A percentile compares a stretch with the other conserved stretches of the same genome.
These are phyloP conservation scores for Metalampra italica DNA, from an alignment of 2,888 invertebrate species.

Conservation along the genomic window DNA sequence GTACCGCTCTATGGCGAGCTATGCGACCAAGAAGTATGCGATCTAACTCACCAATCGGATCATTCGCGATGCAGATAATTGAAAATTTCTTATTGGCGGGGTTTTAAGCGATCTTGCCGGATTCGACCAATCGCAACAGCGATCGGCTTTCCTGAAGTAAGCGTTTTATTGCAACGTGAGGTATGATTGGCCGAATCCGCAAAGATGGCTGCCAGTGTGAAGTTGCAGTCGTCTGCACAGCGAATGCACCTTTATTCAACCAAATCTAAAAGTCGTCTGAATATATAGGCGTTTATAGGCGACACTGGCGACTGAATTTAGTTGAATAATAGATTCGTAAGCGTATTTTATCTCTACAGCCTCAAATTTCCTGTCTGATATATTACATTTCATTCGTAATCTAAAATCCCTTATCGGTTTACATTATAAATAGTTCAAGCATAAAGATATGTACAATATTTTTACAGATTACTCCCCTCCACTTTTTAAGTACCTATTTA, in stretches of 20 bases:
- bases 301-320: constrained; percentile 6
- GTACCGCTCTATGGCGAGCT: constrained; percentile 31
- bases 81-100: no score
- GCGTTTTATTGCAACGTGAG: no score
- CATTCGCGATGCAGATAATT: neutral
- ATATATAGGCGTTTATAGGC: constrained; percentile 2
- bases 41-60: constrained; percentile 6
- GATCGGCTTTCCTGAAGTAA: no score
- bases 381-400: constrained; percentile 51
- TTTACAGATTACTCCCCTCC: constrained; percentile 67
- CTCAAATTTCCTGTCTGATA: constrained; percentile 17
- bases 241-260: neutral
- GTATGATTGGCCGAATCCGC: no score
- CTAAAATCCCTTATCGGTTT: constrained; percentile 52
- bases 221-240: no score
- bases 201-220: no score
- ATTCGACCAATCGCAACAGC: no score
- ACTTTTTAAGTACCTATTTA: constrained; percentile 77
- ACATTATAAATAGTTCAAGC: constrained; percentile 76
- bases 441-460: constrained; percentile 78
- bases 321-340: constrained; percentile 10
- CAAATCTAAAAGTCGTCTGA: neutral
- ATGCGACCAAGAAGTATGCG: constrained; percentile 8
- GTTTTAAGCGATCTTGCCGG: no score
- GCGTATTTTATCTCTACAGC: constrained; percentile 9